phyloP scores from a whole-genome alignment of 2,797 vertebrate species.

The Fratercula arctica region DNA sequence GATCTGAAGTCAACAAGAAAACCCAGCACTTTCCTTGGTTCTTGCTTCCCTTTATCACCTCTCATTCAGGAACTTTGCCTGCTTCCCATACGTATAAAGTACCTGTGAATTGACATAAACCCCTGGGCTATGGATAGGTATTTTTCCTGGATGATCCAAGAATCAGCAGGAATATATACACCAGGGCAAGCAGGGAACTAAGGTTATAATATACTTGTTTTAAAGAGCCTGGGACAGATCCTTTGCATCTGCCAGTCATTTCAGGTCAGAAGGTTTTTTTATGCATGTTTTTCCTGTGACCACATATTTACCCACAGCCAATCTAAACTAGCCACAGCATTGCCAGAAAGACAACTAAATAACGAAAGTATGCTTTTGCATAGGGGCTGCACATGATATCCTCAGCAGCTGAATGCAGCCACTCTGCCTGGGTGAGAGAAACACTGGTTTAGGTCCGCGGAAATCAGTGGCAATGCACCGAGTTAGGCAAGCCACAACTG shows the following conservation, averaged over 20 bases:
- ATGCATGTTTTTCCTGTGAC: background rate
- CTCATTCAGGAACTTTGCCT: background rate
- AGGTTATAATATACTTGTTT: background rate
- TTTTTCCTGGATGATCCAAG: background rate
- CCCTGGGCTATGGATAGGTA: background rate
- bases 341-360: background rate
- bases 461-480: background rate
- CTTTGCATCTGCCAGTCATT: background rate
- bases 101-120: background rate
- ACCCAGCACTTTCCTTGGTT: background rate
- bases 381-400: background rate
- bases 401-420: background rate
- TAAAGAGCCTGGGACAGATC: background rate
- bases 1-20: background rate
- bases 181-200: background rate
- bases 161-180: background rate
- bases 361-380: background rate
- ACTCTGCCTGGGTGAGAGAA: background rate
- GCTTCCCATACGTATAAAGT: background rate
- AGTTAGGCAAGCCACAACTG: background rate
- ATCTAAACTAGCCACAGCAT: background rate
- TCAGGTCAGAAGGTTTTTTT: background rate
- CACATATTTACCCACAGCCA: background rate
- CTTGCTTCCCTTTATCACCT: background rate
- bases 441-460: background rate